Base-by-base conservation (phyloP, 2,888 invertebrate species). In the Labia minor region DNA sequence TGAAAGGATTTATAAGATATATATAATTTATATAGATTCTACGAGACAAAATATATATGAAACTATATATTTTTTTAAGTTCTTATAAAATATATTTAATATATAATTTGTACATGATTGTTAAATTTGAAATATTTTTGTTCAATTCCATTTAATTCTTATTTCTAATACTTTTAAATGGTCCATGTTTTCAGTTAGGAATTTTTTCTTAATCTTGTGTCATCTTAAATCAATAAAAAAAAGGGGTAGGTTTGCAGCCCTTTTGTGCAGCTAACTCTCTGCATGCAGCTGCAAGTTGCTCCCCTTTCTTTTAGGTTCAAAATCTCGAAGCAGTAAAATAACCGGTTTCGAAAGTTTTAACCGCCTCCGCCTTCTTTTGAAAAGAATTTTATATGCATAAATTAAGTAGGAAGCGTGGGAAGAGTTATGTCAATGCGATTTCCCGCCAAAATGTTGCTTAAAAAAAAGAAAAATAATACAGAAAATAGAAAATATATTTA, bases 291-390 rank as follows among this genome's bases (percentile, higher is more conserved):
- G 66, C 66, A 63, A 33, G 63, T 37, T 19, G 10, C 26, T 21
- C 33, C 37, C 63, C 63, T 63, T 61, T 62, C 62, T 19, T 66
- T 62, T 49, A 11, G 26, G 37, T 21, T 61, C 18, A 65, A 63
- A 61, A 62, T 61, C 63, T 61, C 63, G n/a, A 66, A 66, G 63
- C 66, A 37, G 62, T 63, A 62, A 26, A 66, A n/a, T n/a, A 66
- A 66, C 66, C 61, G 33, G 66, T 66, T 66, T 21, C 21, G 20
- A 63, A 66, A 63, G 63, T 62, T 62, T 66, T 62, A 66, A 66
- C 66, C 62, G 62, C 66, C 62, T 66, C 63, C 66, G 63, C 66
- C 19, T 21, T 63, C 63, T 63, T 63, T 66, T 33, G 26, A 26
- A 62, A 26, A 63, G 62, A 19, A 65, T 66, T 63, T 21, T 66